Evolutionary conservation across 1,140 invertebrate genomes (phyloP).

Genomic region (Hyposmocoma kahamanoa): DNA sequence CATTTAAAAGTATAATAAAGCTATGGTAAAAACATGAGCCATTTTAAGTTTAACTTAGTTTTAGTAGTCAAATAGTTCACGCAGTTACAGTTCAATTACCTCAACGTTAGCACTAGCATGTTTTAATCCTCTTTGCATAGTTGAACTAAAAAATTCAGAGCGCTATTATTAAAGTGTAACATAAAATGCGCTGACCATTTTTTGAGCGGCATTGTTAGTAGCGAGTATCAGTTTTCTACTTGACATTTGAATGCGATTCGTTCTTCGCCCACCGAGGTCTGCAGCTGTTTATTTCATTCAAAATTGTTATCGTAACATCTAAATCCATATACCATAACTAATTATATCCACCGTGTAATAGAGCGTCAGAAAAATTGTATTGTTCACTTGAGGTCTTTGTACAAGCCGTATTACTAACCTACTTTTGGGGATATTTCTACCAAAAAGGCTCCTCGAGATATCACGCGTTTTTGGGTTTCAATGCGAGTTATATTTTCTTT

Average conservation of each 20-base stretch:
- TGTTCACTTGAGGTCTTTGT: slow-evolving; percentile 52
- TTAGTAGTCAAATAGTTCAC: no score
- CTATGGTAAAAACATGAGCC: no score
- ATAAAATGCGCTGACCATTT: slow-evolving; percentile 51
- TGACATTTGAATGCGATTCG: slow-evolving; percentile 62
- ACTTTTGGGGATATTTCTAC: slow-evolving; percentile 60
- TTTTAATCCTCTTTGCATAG: slow-evolving; percentile 3
- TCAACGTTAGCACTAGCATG: no score
- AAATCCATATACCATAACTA: slow-evolving; percentile 71
- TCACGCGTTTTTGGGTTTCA: slow-evolving; percentile 62
- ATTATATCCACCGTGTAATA: slow-evolving; percentile 71
- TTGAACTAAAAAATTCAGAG: not conserved
- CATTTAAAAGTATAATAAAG: no score
- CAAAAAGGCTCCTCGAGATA: slow-evolving; percentile 51
- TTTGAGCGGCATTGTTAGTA: slow-evolving; percentile 44
- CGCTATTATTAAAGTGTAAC: not conserved
- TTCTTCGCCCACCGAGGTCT: slow-evolving; percentile 54
- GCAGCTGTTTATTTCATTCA: slow-evolving; percentile 67
- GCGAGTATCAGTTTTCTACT: slow-evolving; percentile 58
- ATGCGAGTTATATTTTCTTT: slow-evolving; percentile 62
- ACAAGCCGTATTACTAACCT: slow-evolving; percentile 64
- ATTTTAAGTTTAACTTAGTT: no score
- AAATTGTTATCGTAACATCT: slow-evolving; percentile 68
- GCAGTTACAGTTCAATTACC: no score
- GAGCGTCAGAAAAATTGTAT: slow-evolving; percentile 41